phyloP scores from a whole-genome alignment of 2,797 vertebrate species.

The Chelmon rostratus region DNA sequence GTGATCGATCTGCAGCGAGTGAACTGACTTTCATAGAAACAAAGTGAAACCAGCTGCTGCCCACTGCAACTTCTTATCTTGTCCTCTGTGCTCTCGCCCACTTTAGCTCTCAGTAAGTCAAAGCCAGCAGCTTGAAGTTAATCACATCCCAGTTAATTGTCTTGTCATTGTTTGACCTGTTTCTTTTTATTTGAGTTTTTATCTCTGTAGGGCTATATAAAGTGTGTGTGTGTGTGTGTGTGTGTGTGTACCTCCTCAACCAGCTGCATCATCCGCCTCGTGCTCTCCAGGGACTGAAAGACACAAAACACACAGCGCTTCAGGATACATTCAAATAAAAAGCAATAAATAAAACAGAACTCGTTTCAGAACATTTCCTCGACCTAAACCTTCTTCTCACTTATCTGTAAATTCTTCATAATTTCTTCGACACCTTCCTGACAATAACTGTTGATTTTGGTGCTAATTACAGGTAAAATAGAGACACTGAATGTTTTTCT shows the following conservation, averaged over 20 bases:
- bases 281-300: constrained; percentile 88
- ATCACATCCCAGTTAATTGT: not conserved
- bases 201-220: not conserved
- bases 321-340: not conserved
- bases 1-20: not conserved
- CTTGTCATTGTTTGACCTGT: too few species aligned
- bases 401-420: too few species aligned
- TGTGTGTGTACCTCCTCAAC: constrained; percentile 84
- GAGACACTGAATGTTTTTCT: not conserved
- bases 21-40: not conserved
- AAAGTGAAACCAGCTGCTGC: not conserved
- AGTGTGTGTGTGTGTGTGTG: constrained; percentile 37
- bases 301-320: not conserved
- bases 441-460: not conserved
- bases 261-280: constrained; percentile 85
- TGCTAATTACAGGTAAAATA: not conserved
- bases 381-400: not conserved
- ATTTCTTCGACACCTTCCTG: too few species aligned
- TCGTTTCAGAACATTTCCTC: not conserved
- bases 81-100: not conserved
- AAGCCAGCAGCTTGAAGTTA: not conserved
- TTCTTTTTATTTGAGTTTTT: not conserved
- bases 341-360: too few species aligned
- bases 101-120: too few species aligned
- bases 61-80: too few species aligned